Percentiles rank a stretch among this genome's conserved stretches.
Evolutionary conservation across 2,888 invertebrate genomes (phyloP).

Genomic region (Camponotus fellah): DNA sequence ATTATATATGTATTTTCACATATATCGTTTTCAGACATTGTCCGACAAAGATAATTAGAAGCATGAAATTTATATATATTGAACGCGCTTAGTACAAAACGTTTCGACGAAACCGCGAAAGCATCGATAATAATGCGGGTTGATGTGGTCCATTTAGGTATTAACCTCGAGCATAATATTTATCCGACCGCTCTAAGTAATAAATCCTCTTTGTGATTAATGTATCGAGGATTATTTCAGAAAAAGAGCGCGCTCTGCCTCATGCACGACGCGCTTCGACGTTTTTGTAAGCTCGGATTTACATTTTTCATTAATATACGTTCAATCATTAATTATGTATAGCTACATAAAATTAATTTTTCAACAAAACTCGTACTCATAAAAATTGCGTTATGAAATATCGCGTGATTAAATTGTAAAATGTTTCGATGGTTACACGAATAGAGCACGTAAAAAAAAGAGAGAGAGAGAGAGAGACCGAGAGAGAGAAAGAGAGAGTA

Average conservation of each 20-base stretch:
- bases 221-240: slow-evolving; percentile 55
- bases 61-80: slow-evolving; percentile 34
- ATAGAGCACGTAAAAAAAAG: too few species aligned
- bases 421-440: neutral
- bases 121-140: slow-evolving; percentile 68
- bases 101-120: slow-evolving; percentile 48
- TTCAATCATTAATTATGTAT: slow-evolving; percentile 31
- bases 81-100: slow-evolving; percentile 60
- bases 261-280: slow-evolving; percentile 2
- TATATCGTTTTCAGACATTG: slow-evolving; percentile 61
- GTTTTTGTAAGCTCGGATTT: slow-evolving; percentile 46
- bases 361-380: neutral
- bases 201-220: slow-evolving; percentile 61
- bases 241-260: slow-evolving; percentile 20
- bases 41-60: slow-evolving; percentile 50
- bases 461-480: too few species aligned
- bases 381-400: slow-evolving; percentile 4
- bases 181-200: slow-evolving; percentile 63
- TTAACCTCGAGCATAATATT: slow-evolving; percentile 62
- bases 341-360: slow-evolving; percentile 18
- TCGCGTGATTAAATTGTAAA: neutral
- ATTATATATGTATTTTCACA: slow-evolving; percentile 53
- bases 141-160: slow-evolving; percentile 62
- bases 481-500: too few species aligned
- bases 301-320: slow-evolving; percentile 42